phyloP scores from a whole-genome alignment of 2,888 invertebrate genomes.

The Kryphioiulus occultus region DNA sequence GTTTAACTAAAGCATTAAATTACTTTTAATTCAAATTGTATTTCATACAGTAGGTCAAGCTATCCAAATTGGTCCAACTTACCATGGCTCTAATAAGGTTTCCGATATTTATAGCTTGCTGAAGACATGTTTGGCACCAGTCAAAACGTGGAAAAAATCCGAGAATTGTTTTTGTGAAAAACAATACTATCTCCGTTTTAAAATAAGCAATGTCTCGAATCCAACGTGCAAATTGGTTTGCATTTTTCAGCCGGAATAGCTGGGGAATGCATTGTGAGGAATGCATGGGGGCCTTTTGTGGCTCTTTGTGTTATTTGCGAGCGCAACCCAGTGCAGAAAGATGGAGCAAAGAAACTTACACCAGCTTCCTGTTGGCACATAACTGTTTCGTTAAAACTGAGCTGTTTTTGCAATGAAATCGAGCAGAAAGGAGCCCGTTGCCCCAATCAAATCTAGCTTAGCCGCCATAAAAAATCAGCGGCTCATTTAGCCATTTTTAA shows the following conservation, averaged over 20 bases:
- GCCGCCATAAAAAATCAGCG: not conserved
- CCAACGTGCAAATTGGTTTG: conserved; percentile 20
- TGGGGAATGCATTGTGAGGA: not conserved
- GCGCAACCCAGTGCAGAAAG: not conserved
- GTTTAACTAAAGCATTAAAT: too few relatives aligned
- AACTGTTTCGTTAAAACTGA: not conserved
- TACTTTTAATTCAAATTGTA: too few relatives aligned
- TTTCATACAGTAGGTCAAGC: too few relatives aligned
- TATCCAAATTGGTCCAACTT: too few relatives aligned
- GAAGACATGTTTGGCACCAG: not conserved
- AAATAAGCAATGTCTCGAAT: not conserved
- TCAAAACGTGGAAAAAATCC: not conserved
- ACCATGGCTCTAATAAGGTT: not conserved
- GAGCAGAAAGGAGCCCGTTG: not conserved
- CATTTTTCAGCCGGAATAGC: not conserved
- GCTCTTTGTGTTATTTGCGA: conserved; percentile 1
- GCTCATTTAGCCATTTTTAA: conserved; percentile 10
- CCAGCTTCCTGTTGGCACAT: conserved; percentile 15
- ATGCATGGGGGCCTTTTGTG: not conserved
- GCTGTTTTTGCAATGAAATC: conserved; percentile 1
- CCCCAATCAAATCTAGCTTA: not conserved
- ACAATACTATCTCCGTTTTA: not conserved
- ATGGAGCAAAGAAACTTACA: not conserved
- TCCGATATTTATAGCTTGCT: not conserved
- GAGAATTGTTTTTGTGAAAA: not conserved